Evolutionary conservation across 1,140 invertebrate genomes (phyloP), one percentile per base, ranked within the genome.

Genomic region (Vollenhovia emeryi): DNA sequence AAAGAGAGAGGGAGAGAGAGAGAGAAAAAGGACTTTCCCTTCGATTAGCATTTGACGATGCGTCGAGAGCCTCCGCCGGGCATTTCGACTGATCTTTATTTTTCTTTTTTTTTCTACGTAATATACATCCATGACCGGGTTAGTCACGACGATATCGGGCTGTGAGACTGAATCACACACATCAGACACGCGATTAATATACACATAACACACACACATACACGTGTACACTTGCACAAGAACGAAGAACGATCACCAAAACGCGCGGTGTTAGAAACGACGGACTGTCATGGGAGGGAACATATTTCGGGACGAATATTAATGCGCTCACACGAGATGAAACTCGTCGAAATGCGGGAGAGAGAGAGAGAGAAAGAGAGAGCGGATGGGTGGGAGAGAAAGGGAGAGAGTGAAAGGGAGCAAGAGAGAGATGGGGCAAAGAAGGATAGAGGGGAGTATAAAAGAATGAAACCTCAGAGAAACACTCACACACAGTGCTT

Each of bases 121-220:
- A 75, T 21, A 60, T 66, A 78, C 83, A 66, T 85, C 74, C 83
- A 78, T 64, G 57, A 78, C 74, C 74, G 76, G 75, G 40, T 82
- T 82, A 82, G 66, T 82, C 78, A 83, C 68, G 79, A 84, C 66
- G 69, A 86, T 73, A 82, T 89, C 69, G 64, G 82, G 83, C 86
- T 83, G 83, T 76, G 87, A 89, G 86, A 85, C 50, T 87, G 68
- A 86, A 68, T 43, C 60, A 62, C 55, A 86, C 50, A 30, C 52
- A 40, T n/a, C 33, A 79, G 13, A 57, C n/a, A 73, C 18, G 64
- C 27, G 69, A 45, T 33, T 59, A 27, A 24, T 40, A 59, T 40
- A 76, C 15, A 60, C 24, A 55, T 24, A 73, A 75, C 9, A 62
- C 24, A 57, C 11, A 74, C n/a, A 74, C 21, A 57, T 5, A 48